phyloP scores from a whole-genome alignment of 2,888 invertebrate genomes.

The Amblyteles armatorius region DNA sequence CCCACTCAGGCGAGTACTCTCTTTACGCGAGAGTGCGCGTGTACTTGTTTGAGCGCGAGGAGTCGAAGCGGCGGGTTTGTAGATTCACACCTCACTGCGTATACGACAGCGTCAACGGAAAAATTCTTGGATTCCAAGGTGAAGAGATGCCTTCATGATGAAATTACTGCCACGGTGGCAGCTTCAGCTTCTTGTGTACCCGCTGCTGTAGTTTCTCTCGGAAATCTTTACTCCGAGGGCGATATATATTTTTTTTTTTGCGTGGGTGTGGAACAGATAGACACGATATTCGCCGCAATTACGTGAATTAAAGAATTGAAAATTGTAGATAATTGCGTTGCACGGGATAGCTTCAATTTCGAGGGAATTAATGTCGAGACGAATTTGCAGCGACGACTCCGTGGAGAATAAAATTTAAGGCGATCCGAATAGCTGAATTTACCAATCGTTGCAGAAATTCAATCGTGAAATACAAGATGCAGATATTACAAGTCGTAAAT shows the following conservation, averaged over 20 bases:
- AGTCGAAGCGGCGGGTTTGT: not conserved
- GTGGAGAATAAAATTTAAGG: not conserved
- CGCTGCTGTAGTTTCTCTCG: not conserved
- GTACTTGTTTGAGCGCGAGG: not conserved
- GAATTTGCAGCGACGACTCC: not conserved
- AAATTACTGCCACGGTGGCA: not conserved
- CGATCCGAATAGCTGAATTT: not conserved
- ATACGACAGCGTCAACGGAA: not conserved
- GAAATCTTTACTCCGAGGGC: not conserved
- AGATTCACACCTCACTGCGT: conserved; percentile 1
- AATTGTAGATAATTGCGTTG: not conserved
- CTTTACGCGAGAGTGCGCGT: not conserved
- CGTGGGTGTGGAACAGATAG: not conserved
- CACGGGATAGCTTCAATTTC: not conserved
- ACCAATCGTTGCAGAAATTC: not conserved
- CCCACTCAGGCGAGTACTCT: not conserved
- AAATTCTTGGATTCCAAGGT: not conserved
- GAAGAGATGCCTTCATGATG: not conserved
- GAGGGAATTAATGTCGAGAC: not conserved
- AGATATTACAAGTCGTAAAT: no score
- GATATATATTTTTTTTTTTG: not conserved
- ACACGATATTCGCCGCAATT: not conserved
- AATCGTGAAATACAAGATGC: no score
- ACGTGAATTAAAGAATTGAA: not conserved
- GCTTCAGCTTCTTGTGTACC: not conserved